Percentiles rank a stretch among this genome's conserved stretches.
These are phyloP conservation scores for Sebastes itinus DNA, from an alignment of 2,797 vertebrate species.

Conservation along the genomic window DNA sequence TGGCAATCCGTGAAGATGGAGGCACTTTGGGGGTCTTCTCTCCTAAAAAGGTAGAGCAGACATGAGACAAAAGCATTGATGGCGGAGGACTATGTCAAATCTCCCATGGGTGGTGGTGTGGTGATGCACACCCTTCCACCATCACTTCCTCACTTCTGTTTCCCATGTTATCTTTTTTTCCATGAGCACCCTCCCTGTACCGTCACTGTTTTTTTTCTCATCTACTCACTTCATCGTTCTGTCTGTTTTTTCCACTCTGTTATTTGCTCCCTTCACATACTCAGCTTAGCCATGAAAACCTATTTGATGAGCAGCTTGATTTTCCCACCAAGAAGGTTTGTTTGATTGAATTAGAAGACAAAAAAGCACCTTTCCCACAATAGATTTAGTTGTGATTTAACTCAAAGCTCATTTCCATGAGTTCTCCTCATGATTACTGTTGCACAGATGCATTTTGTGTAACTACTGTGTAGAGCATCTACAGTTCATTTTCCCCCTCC, in stretches of 20 bases:
- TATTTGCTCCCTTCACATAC: conserved; percentile 60
- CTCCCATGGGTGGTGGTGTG: conserved; percentile 3
- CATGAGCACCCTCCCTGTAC: not conserved
- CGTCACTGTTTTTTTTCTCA: not conserved
- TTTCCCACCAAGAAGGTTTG: conserved; percentile 89
- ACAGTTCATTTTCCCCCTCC: not conserved
- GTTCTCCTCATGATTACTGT: not conserved
- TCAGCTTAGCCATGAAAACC: conserved; percentile 84
- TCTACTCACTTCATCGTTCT: conserved; percentile 30
- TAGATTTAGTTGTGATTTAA: conserved; percentile 30
- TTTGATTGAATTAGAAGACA: conserved; percentile 50
- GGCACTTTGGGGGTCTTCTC: conserved; percentile 98
- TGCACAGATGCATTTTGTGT: not conserved
- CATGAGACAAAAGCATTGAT: not conserved
- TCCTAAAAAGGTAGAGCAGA: conserved; percentile 93
- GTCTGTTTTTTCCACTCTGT: conserved; percentile 53
- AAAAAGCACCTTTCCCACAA: not conserved
- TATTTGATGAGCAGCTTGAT: conserved; percentile 87
- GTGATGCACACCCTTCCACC: conserved; percentile 26
- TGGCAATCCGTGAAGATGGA: conserved; percentile 98
- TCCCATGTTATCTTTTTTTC: conserved; percentile 39
- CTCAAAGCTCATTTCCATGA: not conserved
- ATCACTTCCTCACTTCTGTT: conserved; percentile 26
- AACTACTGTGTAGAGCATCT: not conserved
- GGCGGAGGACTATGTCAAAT: not conserved